Evolutionary conservation across 2,888 invertebrate genomes (phyloP).

Genomic region (Pelosia muscerda): DNA sequence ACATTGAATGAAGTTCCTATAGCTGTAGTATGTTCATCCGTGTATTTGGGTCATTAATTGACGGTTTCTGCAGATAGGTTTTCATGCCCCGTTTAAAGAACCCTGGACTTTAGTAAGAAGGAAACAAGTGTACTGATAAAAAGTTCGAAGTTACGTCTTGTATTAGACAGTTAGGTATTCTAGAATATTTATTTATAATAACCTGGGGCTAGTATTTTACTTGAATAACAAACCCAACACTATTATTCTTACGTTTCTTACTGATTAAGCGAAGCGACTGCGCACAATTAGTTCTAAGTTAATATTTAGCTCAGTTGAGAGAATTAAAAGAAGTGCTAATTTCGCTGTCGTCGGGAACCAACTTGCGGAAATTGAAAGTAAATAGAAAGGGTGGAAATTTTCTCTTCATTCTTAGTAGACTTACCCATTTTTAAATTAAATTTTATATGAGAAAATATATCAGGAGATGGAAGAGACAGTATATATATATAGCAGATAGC

Average conservation of each 20-base stretch:
- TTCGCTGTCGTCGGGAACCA: background rate
- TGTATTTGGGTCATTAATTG: no score
- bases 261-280: background rate
- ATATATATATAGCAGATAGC: no score
- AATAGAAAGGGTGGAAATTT: background rate
- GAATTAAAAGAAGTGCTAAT: constrained; percentile 18
- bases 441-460: no score
- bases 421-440: background rate
- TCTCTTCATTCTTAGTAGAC: background rate
- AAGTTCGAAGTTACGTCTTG: no score
- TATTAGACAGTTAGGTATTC: no score
- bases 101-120: no score
- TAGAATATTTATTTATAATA: background rate
- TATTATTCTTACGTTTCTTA: background rate
- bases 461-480: no score
- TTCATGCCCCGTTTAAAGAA: no score
- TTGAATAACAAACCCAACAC: background rate
- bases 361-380: constrained; percentile 11
- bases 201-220: background rate
- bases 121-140: no score
- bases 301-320: constrained; percentile 8
- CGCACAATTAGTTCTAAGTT: constrained; percentile 12
- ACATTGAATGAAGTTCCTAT: no score
- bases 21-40: no score
- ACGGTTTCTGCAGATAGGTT: no score